A percentile compares a stretch with the other conserved stretches of the same genome.
Conservation (phyloP, 2,113 vertebrate species). For the Puffinus mauretanicus region DNA sequence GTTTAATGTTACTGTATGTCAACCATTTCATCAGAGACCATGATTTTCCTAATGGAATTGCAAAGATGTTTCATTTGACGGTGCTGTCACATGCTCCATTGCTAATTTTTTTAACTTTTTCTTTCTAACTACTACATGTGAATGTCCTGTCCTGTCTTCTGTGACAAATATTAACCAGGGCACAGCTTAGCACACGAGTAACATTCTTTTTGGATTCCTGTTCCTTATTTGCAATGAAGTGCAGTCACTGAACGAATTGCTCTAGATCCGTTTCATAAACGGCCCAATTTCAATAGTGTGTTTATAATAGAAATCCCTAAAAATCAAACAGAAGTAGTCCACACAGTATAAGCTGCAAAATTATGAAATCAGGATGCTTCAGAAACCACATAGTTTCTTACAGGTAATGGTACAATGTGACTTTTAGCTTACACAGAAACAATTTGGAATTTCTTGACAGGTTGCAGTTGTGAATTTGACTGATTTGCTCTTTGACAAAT, state of each 20-base stretch:
- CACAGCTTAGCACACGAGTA: background rate
- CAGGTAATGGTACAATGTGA: too few species aligned
- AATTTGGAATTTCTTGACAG: background rate
- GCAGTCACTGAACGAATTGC: background rate
- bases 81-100: background rate
- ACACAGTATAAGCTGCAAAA: background rate
- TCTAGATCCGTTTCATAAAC: background rate
- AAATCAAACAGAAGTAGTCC: background rate
- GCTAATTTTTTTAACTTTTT: background rate
- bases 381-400: background rate
- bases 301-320: background rate
- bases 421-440: background rate
- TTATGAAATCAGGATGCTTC: background rate
- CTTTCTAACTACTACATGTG: rapidly evolving
- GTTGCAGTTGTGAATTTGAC: background rate
- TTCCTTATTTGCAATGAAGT: background rate
- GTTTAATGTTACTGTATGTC: background rate
- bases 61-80: background rate
- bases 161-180: background rate
- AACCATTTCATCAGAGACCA: background rate
- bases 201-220: background rate
- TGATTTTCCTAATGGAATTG: background rate
- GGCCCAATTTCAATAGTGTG: rapidly evolving
- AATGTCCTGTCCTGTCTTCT: background rate
- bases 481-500: background rate